phyloP scores from a whole-genome alignment of 2,113 vertebrate genomes.

The Poecile atricapillus region DNA sequence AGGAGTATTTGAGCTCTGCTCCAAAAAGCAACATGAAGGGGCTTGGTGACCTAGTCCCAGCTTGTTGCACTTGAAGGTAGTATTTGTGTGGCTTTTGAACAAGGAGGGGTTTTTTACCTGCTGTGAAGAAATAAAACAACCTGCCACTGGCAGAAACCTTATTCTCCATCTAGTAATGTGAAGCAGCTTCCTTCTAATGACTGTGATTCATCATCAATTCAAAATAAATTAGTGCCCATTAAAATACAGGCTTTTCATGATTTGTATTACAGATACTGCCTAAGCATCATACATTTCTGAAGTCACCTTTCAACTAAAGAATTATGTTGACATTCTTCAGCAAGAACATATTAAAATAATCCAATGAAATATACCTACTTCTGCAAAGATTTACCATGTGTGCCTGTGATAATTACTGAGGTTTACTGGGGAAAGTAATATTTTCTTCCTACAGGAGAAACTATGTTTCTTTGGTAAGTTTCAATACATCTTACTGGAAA shows the following conservation, averaged over 20 bases:
- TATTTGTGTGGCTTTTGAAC: background rate
- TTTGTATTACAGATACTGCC: slow-evolving; percentile 44
- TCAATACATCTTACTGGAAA: slow-evolving; percentile 50
- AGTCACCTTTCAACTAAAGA: slow-evolving; percentile 33
- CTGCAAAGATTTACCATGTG: slow-evolving; percentile 2
- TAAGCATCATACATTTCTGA: slow-evolving; percentile 22
- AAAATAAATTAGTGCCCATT: slow-evolving; percentile 64
- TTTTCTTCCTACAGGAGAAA: slow-evolving; percentile 26
- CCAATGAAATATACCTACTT: background rate
- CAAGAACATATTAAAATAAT: slow-evolving; percentile 50
- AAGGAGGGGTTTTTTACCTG: background rate
- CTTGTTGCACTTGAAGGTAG: background rate
- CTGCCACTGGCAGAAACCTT: background rate
- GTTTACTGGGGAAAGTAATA: slow-evolving; percentile 19
- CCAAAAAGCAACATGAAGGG: background rate
- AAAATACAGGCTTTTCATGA: slow-evolving; percentile 38
- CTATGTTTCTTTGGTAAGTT: background rate
- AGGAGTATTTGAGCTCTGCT: background rate
- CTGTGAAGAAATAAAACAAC: slow-evolving; percentile 18
- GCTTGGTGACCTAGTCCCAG: background rate
- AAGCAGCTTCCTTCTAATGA: slow-evolving; percentile 42
- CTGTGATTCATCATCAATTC: slow-evolving; percentile 49
- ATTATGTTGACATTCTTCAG: slow-evolving; percentile 38
- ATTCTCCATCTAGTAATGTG: background rate
- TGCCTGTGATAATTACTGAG: slow-evolving; percentile 26